Evolutionary conservation across 37 sponge, comb jelly and placozoan genomes (phyloP), one percentile per base, ranked within the genome.

Genomic region (Hormiphora californensis): DNA sequence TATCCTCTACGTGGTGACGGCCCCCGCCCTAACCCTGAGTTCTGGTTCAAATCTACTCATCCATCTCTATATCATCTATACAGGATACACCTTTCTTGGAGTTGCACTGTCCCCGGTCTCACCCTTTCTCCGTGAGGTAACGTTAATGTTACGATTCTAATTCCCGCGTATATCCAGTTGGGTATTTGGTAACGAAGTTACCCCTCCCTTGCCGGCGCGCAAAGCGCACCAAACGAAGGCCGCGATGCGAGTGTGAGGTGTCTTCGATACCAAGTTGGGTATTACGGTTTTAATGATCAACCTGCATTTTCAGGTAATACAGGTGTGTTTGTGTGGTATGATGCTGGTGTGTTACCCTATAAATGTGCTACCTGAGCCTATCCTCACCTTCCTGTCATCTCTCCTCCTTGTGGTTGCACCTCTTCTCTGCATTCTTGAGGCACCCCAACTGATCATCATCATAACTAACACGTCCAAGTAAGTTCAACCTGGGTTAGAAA

Each of bases 61-160:
- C 0, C 81, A 73, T 46, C 44, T 73, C 12, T 73, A 73, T 19
- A 22, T 73, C 44, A 73, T 73, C n/a, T 73, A 73, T 30, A 33
- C 81, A 28, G 81, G 81, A 7, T 73, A 73, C 81, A 73, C 81
- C 27, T 43, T 25, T 41, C 36, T 73, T 22, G 81, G 81, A 21
- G 23, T 73, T 22, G 30, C 43, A 1, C 81, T 73, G 46, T 73
- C 81, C 38, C 43, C 81, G 46, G 46, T 73, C 81, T 73, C 81
- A 8, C 81, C 41, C 28, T 73, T 73, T 28, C 81, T 73, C 44
- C 40, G 81, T 21, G 81, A 73, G 81, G 81, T 73, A 2, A 38
- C 46, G 51, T 46, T 12, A 17, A 12, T 46, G 12, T 8, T 46
- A 17, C n/a, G n/a, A n/a, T n/a, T n/a, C n/a, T n/a, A n/a, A n/a